Evolutionary conservation across 2,888 invertebrate species (phyloP), one percentile per base, ranked within the genome.

Genomic region (Hyppa rectilinea): DNA sequence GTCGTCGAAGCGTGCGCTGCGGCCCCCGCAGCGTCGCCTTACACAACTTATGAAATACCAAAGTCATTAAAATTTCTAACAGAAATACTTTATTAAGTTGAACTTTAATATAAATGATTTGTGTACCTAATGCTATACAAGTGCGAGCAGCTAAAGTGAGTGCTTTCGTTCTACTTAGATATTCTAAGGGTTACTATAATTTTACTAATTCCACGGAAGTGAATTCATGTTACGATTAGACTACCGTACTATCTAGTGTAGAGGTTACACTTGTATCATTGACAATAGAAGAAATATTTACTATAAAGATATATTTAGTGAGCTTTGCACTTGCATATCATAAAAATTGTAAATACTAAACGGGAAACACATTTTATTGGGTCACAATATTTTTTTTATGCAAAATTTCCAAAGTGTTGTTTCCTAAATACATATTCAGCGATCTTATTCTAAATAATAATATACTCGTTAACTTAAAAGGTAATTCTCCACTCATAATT

Each of bases 241-340:
- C 85, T 89, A 85, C 87, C 88, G 84, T 89, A 87, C 87, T 86
- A 84, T 89, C 85, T 92, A 92, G 90, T 87, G 91, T 93, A 93
- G 91, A 82, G 85, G 89, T 92, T 91, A 93, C 92, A 90, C 84
- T 83, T 80, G 82, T 85, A 86, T 87, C 82, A 88, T 86, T 87
- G 92, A 91, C 92, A 90, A 91, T 90, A 91, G 91, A 85, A 84
- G 68, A 85, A 86, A 85, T 84, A 88, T 89, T 80, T 80, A 86
- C 72, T 82, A 82, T 88, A 88, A 93, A 75, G 80, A 75, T 75
- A 77, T 89, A 91, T 94, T 95, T 95, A 96, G 96, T 94, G 96
- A 96, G 96, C 96, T 96, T 95, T 95, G 96, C 96, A 95, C 95
- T 96, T 95, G 96, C 96, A 96, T 96, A 96, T 96, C 96, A 96